Base-by-base conservation (phyloP, 1,140 invertebrate species). In the Meloidogyne exigua region DNA sequence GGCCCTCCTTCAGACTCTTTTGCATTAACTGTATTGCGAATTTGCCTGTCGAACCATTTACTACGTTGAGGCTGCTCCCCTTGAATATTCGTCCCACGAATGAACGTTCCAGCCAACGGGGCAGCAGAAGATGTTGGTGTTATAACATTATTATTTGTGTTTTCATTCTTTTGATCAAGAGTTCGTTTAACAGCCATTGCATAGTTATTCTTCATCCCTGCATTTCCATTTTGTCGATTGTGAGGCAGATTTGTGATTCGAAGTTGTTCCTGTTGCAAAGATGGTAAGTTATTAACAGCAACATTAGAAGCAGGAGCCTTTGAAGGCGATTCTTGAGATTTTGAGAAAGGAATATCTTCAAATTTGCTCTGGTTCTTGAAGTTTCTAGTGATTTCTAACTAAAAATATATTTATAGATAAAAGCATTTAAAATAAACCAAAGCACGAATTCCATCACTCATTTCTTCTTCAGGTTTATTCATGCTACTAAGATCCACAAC, bases 391-490 rank as follows among this genome's bases (percentile, higher is more conserved):
- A 57, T 57, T 57, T 57, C 49, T 12, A 57, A 57, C 49, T 57
- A 9, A 57, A 57, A 57, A 0, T 57, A 57, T 32, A 32, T 32
- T 3, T n/a, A 57, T 0, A 4, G 7, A 39, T 39, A 39, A 39
- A 39, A 7, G 2, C 0, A 12, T 15, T 57, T 57, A n/a, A 49
- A 1, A 0, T 4, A 21, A 57, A 57, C 49, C 49, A 57, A 57
- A 15, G 49, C 49, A 57, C 49, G 49, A 57, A 57, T 57, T 18
- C 49, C 49, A 4, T 57, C 49, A 7, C 49, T 57, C 49, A 57
- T 57, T 57, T 57, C 49, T 57, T 57, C 49, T n/a, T 57, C 49
- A n/a, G 49, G 49, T n/a, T 57, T 57, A 57, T 57, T 57, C 49
- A 57, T n/a, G 18, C 3, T 57, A 12, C 18, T 21, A 12, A 57